Evolutionary conservation across 2,888 invertebrate genomes (phyloP).

Genomic region (Onchidella celtica): DNA sequence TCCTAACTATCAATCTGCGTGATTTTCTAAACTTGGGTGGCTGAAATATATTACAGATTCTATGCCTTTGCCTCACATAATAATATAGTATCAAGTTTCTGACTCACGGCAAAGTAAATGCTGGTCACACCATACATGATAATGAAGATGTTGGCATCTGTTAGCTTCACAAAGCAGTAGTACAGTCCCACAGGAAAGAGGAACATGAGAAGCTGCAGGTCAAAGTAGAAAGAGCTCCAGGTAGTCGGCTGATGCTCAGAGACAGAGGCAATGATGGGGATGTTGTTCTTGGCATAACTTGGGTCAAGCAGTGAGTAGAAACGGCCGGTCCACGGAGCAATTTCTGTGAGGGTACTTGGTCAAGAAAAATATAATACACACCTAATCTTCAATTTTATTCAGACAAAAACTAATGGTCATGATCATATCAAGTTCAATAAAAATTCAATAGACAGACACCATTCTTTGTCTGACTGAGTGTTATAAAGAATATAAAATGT

Average conservation of each 20-base stretch:
- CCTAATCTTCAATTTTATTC: not conserved
- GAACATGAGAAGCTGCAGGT: slow-evolving; percentile 96
- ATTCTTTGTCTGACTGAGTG: too few relatives aligned
- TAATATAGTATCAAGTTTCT: too few relatives aligned
- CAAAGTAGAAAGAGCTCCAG: slow-evolving; percentile 99
- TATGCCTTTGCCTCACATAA: too few relatives aligned
- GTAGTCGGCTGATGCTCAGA: slow-evolving; percentile 99
- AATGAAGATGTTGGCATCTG: slow-evolving; percentile 98
- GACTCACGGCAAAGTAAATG: slow-evolving; percentile 95
- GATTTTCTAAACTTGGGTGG: too few relatives aligned
- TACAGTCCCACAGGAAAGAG: slow-evolving; percentile 96
- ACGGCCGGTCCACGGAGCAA: slow-evolving; percentile 98
- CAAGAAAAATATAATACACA: not conserved
- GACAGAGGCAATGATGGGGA: slow-evolving; percentile 97
- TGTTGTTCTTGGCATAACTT: slow-evolving; percentile 98
- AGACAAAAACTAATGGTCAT: not conserved
- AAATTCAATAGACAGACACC: not conserved
- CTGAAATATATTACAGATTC: too few relatives aligned
- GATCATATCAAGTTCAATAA: not conserved
- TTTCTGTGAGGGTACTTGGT: slow-evolving; percentile 83
- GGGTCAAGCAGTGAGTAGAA: slow-evolving; percentile 98
- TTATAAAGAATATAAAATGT: too few relatives aligned
- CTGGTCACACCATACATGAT: slow-evolving; percentile 98
- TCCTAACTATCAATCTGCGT: too few relatives aligned
- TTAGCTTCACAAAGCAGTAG: slow-evolving; percentile 95